Evolutionary conservation across 2,113 vertebrate genomes (phyloP), one percentile per base, ranked within the genome.

Genomic region (Catagonus wagneri): DNA sequence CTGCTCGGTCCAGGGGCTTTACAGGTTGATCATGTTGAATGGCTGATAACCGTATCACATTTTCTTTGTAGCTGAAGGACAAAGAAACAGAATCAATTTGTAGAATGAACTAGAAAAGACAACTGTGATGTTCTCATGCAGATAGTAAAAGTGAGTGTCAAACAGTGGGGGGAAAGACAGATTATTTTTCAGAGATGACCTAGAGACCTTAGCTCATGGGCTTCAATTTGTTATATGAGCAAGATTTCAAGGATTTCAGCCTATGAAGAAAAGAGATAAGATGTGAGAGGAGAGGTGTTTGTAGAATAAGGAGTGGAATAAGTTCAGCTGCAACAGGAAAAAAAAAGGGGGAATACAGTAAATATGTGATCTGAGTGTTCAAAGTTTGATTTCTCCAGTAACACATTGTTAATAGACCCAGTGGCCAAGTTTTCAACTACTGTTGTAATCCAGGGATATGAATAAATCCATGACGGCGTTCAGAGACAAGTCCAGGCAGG

Each of bases 11-110:
- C 65, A 98, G 97, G 25, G 99, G 98, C 61, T 91, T 99, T 5
- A 99, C 14, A 0, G 99, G 99, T 93, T 99, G 98, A 94, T 99
- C 99, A 0, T 99, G 99, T 29, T 99, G 99, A 96, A 99, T 99
- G 22, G 72, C 88, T 68, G 99, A 99, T 95, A 99, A 94, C 66
- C 58, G 69, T 90, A 98, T 79, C 19, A 39, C 94, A 14, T 98
- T 99, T 89, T 99, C 98, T 92, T 99, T 99, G 93, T 99, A 99
- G 34, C 99, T 98, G 44, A 36, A 76, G 78, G 54, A 71, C 39
- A 44, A 90, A 69, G 3, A 56, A 22, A 80, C 32, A 65, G 17
- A 14, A 78, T 74, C 27, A 34, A 29, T 2, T 68, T 60, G 44
- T 2, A 29, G 12, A 72, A 27, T 32, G 3, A 72, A 32, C 22